Evolutionary conservation across 2,888 invertebrate genomes (phyloP), one percentile per base, ranked within the genome.

Genomic region (Trachelus stipa): DNA sequence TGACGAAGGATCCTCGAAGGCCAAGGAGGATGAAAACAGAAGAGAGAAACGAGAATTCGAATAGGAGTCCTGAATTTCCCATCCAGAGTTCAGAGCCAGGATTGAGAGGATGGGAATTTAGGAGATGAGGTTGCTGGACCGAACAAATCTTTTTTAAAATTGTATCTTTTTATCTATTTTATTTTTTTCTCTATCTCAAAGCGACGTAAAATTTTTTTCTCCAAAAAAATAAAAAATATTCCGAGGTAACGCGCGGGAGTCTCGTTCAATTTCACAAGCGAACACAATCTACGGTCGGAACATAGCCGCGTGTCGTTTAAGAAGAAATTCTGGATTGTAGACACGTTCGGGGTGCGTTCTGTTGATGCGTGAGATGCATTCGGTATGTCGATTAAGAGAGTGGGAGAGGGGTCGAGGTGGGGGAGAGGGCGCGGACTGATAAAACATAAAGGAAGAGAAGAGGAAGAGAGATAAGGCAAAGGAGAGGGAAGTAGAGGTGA

Each of bases 361-460:
- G 40, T 23, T 1, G 56, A 56, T 23, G 56, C 56, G 56, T 56
- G 56, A 15, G 56, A 23, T 56, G 56, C 69, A 73, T 73, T 77
- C 76, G 78, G 77, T 69, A 34, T 33, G 76, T 33, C 73, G 73
- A 31, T 77, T 76, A 73, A 75, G 76, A 69, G 73, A 34, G 69
- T 4, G 12, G 15, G 6, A 12, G 35, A 12, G 35, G 37, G 37
- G 37, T 37, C 37, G 37, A 4, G 37, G 12, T 4, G 37, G 74
- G 30, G 76, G 74, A 30, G 33, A 23, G 33, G 40, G 35, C 12
- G 12, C 1, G 34, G 75, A 40, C 73, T 31, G 81, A 78, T 68
- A 74, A 73, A 68, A 35, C 69, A 34, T 34, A 71, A 56, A 23
- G 23, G 23, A 56, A 56, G 2, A 31, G 56, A 37, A 74, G 4